phyloP scores from a whole-genome alignment of 2,797 vertebrate genomes.

The Sebastes paucispinis region DNA sequence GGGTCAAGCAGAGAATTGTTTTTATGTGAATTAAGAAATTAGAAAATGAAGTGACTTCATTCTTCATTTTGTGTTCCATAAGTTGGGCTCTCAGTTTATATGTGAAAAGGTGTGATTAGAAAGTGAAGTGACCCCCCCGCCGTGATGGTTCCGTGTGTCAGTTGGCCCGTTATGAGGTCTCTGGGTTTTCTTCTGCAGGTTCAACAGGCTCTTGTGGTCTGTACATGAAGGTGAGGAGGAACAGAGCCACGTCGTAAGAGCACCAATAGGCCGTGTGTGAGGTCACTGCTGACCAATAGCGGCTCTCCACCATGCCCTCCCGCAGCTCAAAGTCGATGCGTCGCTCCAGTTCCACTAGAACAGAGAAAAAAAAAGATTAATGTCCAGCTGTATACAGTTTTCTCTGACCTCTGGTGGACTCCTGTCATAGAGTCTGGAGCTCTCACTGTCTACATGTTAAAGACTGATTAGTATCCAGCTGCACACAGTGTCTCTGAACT shows the following conservation, averaged over 20 bases:
- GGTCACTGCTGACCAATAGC: conserved; percentile 96
- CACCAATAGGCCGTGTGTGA: conserved; percentile 98
- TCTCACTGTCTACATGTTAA: too few species aligned
- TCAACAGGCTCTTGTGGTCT: conserved; percentile 80
- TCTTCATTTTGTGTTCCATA: neutral
- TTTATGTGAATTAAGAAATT: neutral
- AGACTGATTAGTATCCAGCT: too few species aligned
- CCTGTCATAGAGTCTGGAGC: neutral
- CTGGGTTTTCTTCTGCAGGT: conserved; percentile 61
- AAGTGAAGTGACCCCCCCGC: conserved; percentile 11
- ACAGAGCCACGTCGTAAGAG: conserved; percentile 94
- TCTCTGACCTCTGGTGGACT: neutral
- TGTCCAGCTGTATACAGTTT: neutral
- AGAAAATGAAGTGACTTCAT: neutral
- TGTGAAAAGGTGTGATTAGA: neutral
- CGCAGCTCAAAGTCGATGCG: conserved; percentile 96
- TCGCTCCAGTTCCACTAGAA: conserved; percentile 90
- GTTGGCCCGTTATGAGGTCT: conserved; percentile 25
- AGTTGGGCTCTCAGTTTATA: neutral
- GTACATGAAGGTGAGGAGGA: conserved; percentile 95
- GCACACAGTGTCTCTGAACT: too few species aligned
- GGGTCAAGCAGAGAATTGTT: neutral
- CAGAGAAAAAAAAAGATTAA: conserved; percentile 24
- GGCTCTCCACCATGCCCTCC: conserved; percentile 95
- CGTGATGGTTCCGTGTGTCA: neutral